These are phyloP conservation scores for Neoaliturus tenellus DNA, from an alignment of 2,888 invertebrate species.

Conservation along the genomic window DNA sequence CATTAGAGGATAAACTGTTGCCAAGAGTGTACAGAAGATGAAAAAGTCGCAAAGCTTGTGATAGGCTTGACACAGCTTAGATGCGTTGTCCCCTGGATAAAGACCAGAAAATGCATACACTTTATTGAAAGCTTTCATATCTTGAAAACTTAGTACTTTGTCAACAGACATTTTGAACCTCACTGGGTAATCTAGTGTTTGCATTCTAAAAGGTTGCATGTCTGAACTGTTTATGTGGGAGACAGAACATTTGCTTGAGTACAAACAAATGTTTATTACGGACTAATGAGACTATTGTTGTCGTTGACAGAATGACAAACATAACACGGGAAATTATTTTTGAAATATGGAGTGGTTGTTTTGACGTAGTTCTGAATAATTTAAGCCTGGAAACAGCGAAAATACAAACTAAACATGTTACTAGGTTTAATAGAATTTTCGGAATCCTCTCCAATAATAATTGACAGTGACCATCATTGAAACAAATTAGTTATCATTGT, in stretches of 20 bases:
- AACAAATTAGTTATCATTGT: too few species aligned
- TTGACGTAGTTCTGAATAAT: too few species aligned
- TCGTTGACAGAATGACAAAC: neutral
- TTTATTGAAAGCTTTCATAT: neutral
- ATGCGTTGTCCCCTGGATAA: neutral
- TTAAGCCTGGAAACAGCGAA: too few species aligned
- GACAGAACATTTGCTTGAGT: neutral
- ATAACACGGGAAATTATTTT: neutral
- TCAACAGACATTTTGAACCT: neutral
- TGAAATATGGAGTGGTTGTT: neutral
- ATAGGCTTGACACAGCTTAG: neutral
- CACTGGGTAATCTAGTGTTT: neutral
- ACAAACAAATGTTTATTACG: neutral
- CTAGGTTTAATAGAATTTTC: too few species aligned
- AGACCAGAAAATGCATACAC: conserved; percentile 8
- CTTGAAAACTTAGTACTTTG: neutral
- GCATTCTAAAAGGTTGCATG: neutral
- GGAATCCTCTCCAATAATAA: too few species aligned
- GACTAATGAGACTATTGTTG: neutral
- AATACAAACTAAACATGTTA: too few species aligned
- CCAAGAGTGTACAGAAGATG: neutral
- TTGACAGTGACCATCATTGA: too few species aligned
- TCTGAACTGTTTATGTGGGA: neutral
- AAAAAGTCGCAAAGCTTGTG: neutral
- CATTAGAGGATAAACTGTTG: conserved; percentile 12